Evolutionary conservation across 1,140 invertebrate genomes (phyloP), one percentile per base, ranked within the genome.

Genomic region (Eubasilissa regina): DNA sequence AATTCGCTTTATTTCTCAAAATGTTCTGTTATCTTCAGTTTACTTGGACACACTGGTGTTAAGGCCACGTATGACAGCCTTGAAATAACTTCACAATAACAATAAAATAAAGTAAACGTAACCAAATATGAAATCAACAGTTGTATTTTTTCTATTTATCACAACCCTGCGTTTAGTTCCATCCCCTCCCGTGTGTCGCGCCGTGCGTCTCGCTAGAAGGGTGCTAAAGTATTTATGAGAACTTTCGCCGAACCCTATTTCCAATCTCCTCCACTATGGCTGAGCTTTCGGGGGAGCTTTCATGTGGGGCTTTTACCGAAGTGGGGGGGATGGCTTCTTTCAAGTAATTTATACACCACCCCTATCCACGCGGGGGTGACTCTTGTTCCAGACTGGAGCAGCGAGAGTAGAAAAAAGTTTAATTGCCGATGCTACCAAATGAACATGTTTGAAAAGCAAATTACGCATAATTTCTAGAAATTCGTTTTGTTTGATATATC

Each of bases 251-350:
- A 64, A 64, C 60, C 35, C 60, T 64, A 64, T 64, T 25, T 64
- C 60, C 60, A 64, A 64, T 64, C 60, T 64, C 60, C 25, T 64
- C 35, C 35, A 64, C 60, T 64, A 43, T 64, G 60, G 25, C 60
- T 25, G 35, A 64, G 60, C 60, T 64, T 64, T 43, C 60, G n/a
- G 60, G 19, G 8, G 21, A 21, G 55, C 55, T 64, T 13, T 64
- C 60, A 58, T 58, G 55, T n/a, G 25, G 35, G 35, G 60, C 60
- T 64, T 64, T 64, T 35, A 64, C 60, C 60, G n/a, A 21, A 8
- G 1, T 1, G 11, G 48, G 48, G n/a, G 10, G 60, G 60, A 21
- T 25, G 60, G 60, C 11, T 12, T 58, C 60, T 43, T 64, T 8
- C 11, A 25, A n/a, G 25, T 44, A 64, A 64, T 64, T 64, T 64